A percentile compares a stretch with the other conserved stretches of the same genome.
Conservation (phyloP, 2,888 invertebrate genomes). For the Aspidiotus destructor region DNA sequence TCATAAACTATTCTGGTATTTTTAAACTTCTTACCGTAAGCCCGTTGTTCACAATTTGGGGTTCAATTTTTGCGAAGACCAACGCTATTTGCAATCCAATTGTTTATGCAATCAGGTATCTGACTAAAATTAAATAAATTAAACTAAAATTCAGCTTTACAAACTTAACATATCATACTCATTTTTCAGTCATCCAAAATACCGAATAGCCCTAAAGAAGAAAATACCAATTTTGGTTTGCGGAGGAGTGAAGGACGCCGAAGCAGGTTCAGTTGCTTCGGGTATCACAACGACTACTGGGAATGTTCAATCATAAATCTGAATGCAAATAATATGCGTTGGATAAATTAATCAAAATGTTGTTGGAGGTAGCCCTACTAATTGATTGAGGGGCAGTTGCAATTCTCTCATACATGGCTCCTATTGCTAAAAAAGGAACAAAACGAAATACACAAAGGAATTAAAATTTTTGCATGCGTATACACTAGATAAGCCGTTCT, state of each 20-base stretch:
- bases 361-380: too few species aligned
- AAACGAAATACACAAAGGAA: too few species aligned
- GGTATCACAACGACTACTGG: constrained; percentile 11
- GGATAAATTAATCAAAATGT: too few species aligned
- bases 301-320: neutral
- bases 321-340: too few species aligned
- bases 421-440: too few species aligned
- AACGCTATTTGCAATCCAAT: constrained; percentile 84
- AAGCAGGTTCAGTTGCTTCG: constrained; percentile 5
- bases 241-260: constrained; percentile 42
- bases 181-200: constrained; percentile 62
- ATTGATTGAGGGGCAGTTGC: too few species aligned
- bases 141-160: neutral
- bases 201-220: constrained; percentile 63
- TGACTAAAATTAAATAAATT: neutral
- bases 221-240: constrained; percentile 68
- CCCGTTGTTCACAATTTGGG: constrained; percentile 77
- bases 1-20: constrained; percentile 71
- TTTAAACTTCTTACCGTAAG: constrained; percentile 63
- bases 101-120: constrained; percentile 79
- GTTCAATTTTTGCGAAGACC: constrained; percentile 83
- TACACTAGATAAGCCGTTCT: too few species aligned
- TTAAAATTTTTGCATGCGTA: too few species aligned
- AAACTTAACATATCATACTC: neutral
- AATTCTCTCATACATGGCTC: too few species aligned